Conservation (phyloP, 2,888 invertebrate species). For the Lypha dubia region DNA sequence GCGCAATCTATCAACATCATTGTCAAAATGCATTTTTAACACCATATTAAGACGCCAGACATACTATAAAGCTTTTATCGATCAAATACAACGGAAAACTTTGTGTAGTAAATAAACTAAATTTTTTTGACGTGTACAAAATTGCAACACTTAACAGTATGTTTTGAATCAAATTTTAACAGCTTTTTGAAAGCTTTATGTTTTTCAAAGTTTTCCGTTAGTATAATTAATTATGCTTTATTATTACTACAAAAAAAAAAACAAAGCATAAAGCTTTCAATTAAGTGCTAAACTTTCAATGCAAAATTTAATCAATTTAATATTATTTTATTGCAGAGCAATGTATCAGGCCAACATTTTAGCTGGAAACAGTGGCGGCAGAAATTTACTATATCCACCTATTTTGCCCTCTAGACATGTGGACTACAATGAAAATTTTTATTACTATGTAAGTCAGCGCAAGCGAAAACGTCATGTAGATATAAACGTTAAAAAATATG, state of each 20-base stretch:
- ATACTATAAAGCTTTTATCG: conserved; percentile 35
- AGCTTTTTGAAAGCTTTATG: conserved; percentile 62
- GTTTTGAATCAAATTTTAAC: conserved; percentile 10
- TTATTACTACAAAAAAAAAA: too few relatives aligned
- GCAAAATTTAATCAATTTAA: not conserved
- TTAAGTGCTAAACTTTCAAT: conserved; percentile 10
- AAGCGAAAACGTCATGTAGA: conserved; percentile 76
- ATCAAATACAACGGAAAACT: conserved; percentile 66
- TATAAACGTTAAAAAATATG: conserved; percentile 78
- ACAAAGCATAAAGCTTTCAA: conserved; percentile 71
- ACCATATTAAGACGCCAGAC: conserved; percentile 57
- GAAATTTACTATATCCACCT: conserved; percentile 67
- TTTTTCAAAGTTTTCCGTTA: conserved; percentile 71
- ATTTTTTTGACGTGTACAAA: not conserved
- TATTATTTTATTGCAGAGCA: conserved; percentile 62
- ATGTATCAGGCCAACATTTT: conserved; percentile 73
- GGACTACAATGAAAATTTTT: conserved; percentile 73
- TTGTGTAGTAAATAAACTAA: conserved; percentile 44
- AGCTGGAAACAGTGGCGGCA: conserved; percentile 58
- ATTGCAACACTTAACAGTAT: conserved; percentile 34
- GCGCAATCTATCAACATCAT: conserved; percentile 71
- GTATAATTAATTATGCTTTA: conserved; percentile 1
- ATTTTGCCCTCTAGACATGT: conserved; percentile 45
- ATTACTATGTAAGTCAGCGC: conserved; percentile 75
- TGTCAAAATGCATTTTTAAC: conserved; percentile 61